Conservation (phyloP, 2,888 invertebrate genomes). For the Lamproptera curius region DNA sequence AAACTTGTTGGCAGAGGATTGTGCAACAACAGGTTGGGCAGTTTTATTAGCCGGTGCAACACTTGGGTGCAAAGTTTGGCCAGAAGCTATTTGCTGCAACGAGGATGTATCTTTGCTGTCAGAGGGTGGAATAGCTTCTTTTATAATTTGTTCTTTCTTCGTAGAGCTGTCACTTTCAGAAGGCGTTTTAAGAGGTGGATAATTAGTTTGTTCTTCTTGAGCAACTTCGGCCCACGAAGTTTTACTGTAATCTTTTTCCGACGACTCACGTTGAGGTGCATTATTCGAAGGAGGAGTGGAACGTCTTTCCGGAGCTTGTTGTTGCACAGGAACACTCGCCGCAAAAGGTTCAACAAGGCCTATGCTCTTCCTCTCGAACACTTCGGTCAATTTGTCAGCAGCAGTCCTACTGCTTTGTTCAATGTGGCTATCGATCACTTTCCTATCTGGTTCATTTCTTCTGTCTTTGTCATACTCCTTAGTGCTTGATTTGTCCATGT, state of each 20-base stretch:
- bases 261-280: constrained; percentile 62
- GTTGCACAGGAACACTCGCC: constrained; percentile 35
- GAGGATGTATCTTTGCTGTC: constrained; percentile 37
- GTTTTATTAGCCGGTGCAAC: constrained; percentile 24
- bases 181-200: constrained; percentile 34
- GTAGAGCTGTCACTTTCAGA: constrained; percentile 39
- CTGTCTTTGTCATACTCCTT: constrained; percentile 71
- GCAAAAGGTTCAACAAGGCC: constrained; percentile 56
- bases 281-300: constrained; percentile 57
- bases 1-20: constrained; percentile 40
- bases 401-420: constrained; percentile 63
- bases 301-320: constrained; percentile 70
- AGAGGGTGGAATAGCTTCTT: constrained; percentile 32
- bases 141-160: constrained; percentile 38
- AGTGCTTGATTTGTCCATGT: constrained; percentile 67
- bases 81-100: constrained; percentile 28
- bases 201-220: constrained; percentile 54
- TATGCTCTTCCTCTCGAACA: constrained; percentile 70
- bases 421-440: constrained; percentile 49
- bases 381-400: constrained; percentile 69
- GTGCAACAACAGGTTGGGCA: constrained; percentile 31
- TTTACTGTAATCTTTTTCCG: constrained; percentile 63
- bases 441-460: constrained; percentile 70
- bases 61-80: constrained; percentile 26
- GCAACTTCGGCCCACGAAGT: constrained; percentile 71